Evolutionary conservation across 2,888 invertebrate genomes (phyloP), one percentile per base, ranked within the genome.

Genomic region (Leptothorax acervorum): DNA sequence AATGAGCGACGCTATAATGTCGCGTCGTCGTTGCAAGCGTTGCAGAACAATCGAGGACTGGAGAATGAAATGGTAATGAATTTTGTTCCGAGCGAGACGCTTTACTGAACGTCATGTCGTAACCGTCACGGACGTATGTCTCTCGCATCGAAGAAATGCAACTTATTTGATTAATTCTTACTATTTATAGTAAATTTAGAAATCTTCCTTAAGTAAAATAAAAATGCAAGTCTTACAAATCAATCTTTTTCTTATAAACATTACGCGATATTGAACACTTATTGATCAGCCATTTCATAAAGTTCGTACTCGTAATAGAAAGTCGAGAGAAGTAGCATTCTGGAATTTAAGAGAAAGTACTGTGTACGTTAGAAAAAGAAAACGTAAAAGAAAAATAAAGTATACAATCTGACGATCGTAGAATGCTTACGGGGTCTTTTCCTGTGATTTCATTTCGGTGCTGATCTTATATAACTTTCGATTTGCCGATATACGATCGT

Each of bases 291-390:
- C 23, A 4, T 11, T 35, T 35, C 6, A 35, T 35, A 35, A 35
- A 35, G 35, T 6, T 35, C 35, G 35, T 35, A 18, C n/a, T 53
- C 31, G 15, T 28, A 35, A 45, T 48, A 60, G 55, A 78, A 79
- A 88, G 63, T 39, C 57, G 63, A 60, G 31, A 45, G 45, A 35
- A 35, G 35, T 6, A 35, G 35, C 35, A 48, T 73, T 82, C 48
- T 53, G 51, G 60, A 71, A 71, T 51, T 45, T 42, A 39, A 82
- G 82, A 83, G 88, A 89, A 89, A 89, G 84, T 88, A 66, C 3
- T 57, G 45, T n/a, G 39, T 11, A 39, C 42, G 51, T 68, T 83
- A 57, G 63, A 48, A 8, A 57, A 82, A 71, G 39, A 18, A 76
- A 71, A 81, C 3, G 60, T 3, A 53, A 23, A 70, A 62, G 35